Evolutionary conservation across 2,888 invertebrate genomes (phyloP).

Genomic region (Allophyes oxyacanthae): DNA sequence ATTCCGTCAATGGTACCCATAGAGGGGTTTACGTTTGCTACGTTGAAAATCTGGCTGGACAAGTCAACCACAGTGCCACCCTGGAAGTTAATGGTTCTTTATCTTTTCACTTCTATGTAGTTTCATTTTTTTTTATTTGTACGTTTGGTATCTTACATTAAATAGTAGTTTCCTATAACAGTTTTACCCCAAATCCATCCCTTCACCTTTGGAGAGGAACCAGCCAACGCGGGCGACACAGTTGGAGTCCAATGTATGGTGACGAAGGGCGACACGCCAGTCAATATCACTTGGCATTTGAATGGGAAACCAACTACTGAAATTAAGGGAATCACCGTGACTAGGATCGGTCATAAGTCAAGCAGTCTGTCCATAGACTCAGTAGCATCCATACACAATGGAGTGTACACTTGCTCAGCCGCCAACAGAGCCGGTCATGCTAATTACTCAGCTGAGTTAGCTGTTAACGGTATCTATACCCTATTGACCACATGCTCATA

Average conservation of each 20-base stretch:
- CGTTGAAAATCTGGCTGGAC: conserved; percentile 92
- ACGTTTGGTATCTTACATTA: conserved; percentile 40
- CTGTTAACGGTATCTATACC: conserved; percentile 91
- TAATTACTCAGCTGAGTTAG: conserved; percentile 91
- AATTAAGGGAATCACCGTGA: conserved; percentile 88
- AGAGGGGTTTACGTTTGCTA: conserved; percentile 93
- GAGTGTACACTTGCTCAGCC: conserved; percentile 93
- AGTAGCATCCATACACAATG: conserved; percentile 92
- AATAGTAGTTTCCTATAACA: conserved; percentile 68
- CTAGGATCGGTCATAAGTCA: conserved; percentile 90
- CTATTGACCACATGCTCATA: conserved; percentile 31
- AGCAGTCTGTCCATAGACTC: conserved; percentile 93
- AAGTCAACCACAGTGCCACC: conserved; percentile 91
- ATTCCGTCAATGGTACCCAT: conserved; percentile 91
- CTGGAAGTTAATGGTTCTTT: conserved; percentile 93
- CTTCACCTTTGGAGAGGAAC: conserved; percentile 93
- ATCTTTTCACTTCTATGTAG: conserved; percentile 57
- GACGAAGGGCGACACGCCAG: conserved; percentile 94
- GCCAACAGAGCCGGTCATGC: conserved; percentile 91
- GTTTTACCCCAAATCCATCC: conserved; percentile 94
- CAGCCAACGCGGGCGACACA: conserved; percentile 93
- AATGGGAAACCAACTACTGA: conserved; percentile 90
- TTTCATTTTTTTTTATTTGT: conserved; percentile 48
- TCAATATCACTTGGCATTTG: conserved; percentile 93
- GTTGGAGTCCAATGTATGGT: conserved; percentile 93